Conservation (phyloP, 2,113 vertebrate species). For the Patagioenas fasciata region DNA sequence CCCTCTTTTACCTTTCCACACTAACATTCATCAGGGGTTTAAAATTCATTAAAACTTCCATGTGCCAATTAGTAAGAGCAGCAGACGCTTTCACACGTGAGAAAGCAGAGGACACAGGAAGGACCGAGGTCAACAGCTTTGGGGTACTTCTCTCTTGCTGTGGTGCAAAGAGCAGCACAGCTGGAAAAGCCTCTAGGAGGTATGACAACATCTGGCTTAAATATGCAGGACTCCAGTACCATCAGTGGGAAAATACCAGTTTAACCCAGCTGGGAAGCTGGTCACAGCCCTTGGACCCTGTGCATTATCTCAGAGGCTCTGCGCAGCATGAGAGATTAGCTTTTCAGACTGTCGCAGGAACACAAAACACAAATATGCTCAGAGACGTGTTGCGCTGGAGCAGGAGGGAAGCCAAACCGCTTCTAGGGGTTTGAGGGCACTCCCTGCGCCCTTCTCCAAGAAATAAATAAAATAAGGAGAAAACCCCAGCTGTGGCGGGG, state of each 20-base stretch:
- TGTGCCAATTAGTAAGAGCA: background rate
- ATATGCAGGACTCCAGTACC: background rate
- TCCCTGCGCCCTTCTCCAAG: background rate
- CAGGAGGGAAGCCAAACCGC: background rate
- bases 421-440: background rate
- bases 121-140: background rate
- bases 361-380: background rate
- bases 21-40: background rate
- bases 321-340: background rate
- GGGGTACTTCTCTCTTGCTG: background rate
- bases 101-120: background rate
- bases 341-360: background rate
- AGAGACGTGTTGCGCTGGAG: background rate
- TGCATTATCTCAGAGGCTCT: background rate
- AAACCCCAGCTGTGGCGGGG: accelerated
- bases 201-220: background rate
- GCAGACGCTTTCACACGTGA: background rate
- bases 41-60: background rate
- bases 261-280: background rate
- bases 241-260: background rate
- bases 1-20: background rate
- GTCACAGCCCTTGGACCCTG: background rate
- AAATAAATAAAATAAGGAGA: background rate
- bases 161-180: background rate
- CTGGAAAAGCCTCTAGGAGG: background rate